Conservation (phyloP, 2,888 invertebrate species). For the Melanotus villosus region DNA sequence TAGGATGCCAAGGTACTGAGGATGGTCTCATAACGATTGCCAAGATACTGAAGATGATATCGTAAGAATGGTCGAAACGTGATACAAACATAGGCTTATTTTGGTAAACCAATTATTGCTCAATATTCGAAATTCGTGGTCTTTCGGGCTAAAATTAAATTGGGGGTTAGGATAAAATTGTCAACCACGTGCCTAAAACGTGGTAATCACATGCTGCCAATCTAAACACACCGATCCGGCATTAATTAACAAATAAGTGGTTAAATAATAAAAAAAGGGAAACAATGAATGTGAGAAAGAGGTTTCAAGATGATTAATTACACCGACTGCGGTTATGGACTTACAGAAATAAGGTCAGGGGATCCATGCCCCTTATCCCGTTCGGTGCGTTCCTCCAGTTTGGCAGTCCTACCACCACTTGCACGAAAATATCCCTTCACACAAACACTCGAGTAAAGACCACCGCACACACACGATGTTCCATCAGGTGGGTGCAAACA, state of each 20-base stretch:
- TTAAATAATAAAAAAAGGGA: constrained; percentile 8
- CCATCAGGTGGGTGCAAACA: constrained; percentile 48
- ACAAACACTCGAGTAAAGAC: constrained; percentile 32
- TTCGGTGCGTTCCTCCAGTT: constrained; percentile 67
- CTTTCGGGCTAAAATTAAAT: too few species aligned
- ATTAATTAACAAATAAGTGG: background rate
- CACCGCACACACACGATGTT: constrained; percentile 50
- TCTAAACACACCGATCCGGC: background rate
- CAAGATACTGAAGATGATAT: too few species aligned
- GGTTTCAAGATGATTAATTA: constrained; percentile 43
- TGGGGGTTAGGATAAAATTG: too few species aligned
- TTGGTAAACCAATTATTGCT: too few species aligned
- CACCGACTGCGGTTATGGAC: constrained; percentile 53
- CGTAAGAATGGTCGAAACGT: too few species aligned
- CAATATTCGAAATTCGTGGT: too few species aligned
- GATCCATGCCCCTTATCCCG: constrained; percentile 68
- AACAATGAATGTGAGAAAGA: constrained; percentile 35
- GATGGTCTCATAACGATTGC: too few species aligned
- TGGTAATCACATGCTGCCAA: constrained; percentile 3
- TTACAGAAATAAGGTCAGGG: constrained; percentile 68
- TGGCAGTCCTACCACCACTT: constrained; percentile 54
- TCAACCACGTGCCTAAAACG: too few species aligned
- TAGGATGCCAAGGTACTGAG: too few species aligned
- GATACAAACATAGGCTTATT: too few species aligned
- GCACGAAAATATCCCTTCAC: constrained; percentile 32